These are phyloP conservation scores for Furnarius figulus DNA, from an alignment of 2,113 vertebrate species.

Conservation along the genomic window DNA sequence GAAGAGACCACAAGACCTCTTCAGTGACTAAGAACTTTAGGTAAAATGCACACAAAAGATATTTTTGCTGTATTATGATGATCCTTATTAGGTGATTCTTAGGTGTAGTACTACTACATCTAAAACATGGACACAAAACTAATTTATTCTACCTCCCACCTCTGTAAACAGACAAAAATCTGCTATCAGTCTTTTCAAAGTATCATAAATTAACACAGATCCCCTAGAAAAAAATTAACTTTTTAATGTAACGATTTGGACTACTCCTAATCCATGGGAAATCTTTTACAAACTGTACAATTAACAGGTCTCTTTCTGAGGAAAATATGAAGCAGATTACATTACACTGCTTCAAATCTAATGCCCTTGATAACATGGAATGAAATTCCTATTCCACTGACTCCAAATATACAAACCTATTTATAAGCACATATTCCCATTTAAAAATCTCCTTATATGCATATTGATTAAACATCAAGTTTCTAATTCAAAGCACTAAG, in stretches of 20 bases:
- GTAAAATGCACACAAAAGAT: background rate
- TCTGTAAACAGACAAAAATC: background rate
- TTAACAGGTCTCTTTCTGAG: background rate
- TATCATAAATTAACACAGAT: background rate
- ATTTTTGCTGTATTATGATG: background rate
- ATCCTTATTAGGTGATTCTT: background rate
- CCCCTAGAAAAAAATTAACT: background rate
- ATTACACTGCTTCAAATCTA: background rate
- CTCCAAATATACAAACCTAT: background rate
- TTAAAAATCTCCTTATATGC: background rate
- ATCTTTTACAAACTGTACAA: background rate
- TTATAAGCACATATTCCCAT: background rate
- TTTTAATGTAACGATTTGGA: background rate
- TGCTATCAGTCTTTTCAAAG: background rate
- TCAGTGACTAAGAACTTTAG: background rate
- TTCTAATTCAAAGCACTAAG: background rate
- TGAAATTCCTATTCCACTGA: background rate
- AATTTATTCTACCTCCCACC: background rate
- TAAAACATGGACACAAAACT: background rate
- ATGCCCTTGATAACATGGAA: background rate
- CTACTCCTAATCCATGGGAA: background rate
- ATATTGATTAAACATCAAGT: background rate
- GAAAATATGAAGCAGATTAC: background rate
- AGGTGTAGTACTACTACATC: background rate
- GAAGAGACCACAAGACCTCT: background rate